phyloP scores from a whole-genome alignment of 2,888 invertebrate species.

The Drosophila dives region DNA sequence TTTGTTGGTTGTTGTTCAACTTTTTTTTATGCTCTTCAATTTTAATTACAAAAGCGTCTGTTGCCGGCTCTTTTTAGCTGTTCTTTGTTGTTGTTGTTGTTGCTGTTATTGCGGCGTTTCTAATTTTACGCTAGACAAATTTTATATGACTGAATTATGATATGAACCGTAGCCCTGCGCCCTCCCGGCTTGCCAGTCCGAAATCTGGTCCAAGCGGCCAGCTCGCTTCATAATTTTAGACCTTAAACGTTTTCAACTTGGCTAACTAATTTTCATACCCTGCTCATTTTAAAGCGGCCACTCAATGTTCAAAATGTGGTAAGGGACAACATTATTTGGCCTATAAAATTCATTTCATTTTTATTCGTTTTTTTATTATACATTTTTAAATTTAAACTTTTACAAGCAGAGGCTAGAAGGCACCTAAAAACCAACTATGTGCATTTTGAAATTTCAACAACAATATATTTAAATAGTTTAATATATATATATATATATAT shows the following conservation, averaged over 20 bases:
- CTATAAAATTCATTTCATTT: background rate
- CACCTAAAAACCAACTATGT: background rate
- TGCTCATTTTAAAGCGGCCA: background rate
- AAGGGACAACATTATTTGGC: background rate
- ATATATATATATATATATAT: background rate
- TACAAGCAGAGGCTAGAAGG: background rate
- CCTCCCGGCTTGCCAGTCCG: background rate
- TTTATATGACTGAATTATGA: conserved; percentile 83
- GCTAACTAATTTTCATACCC: background rate
- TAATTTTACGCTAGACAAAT: conserved; percentile 84
- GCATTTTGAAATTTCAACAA: background rate
- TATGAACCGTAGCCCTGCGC: conserved; percentile 65
- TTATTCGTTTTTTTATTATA: background rate
- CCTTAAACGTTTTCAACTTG: conserved; percentile 60
- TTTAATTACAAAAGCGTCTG: conserved; percentile 70
- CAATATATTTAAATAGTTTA: background rate
- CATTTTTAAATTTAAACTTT: background rate
- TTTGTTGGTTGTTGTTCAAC: conserved; percentile 14
- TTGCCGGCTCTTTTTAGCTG: conserved; percentile 50
- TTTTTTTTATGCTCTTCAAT: conserved; percentile 29
- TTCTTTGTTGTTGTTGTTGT: conserved; percentile 34
- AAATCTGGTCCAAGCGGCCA: conserved; percentile 19
- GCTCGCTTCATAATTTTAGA: conserved; percentile 42
- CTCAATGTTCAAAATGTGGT: background rate
- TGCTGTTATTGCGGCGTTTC: conserved; percentile 68